Evolutionary conservation across 2,888 invertebrate species (phyloP), one percentile per base, ranked within the genome.

Genomic region (Pseudococcus longispinus): DNA sequence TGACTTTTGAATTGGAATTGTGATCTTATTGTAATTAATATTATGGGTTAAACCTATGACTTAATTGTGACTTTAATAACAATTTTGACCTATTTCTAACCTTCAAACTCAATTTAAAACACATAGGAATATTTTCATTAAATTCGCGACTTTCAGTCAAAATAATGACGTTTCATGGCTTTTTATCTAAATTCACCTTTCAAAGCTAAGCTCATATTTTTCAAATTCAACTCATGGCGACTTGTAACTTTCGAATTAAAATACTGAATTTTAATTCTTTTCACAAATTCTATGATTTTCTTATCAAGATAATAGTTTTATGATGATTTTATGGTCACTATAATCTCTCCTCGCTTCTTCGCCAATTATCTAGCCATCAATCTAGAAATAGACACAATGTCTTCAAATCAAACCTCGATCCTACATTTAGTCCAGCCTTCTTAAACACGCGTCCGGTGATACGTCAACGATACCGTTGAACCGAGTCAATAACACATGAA

Each of bases 391-490:
- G 9, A 55, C 20, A n/a, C n/a, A 55, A 5, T n/a, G n/a, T 15
- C 9, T 46, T 46, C 55, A 5, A 37, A 37, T 37, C 37, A 55
- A 55, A 55, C 55, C 6, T 55, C 46, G 4, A 55, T 55, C 65
- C 65, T 65, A 65, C 26, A 65, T 26, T 26, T 26, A 65, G 65
- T 37, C 37, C 26, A 65, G 13, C 65, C 11, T 65, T 65, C 26
- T 65, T 65, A 65, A 65, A 65, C 65, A 65, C 65, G 13, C 65
- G 65, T 65, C 65, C 65, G 65, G 26, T 65, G 65, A 65, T 65
- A 65, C 26, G 26, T 65, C 26, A 65, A 65, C 65, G 65, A 65
- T 65, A 26, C 26, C 65, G 65, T 65, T 65, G 65, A 65, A 65
- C 65, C 65, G 65, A 65, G 26, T 55, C 65, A 26, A 65, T 65